Conservation (phyloP, 1,140 invertebrate species). For the Steinernema feltiae region DNA sequence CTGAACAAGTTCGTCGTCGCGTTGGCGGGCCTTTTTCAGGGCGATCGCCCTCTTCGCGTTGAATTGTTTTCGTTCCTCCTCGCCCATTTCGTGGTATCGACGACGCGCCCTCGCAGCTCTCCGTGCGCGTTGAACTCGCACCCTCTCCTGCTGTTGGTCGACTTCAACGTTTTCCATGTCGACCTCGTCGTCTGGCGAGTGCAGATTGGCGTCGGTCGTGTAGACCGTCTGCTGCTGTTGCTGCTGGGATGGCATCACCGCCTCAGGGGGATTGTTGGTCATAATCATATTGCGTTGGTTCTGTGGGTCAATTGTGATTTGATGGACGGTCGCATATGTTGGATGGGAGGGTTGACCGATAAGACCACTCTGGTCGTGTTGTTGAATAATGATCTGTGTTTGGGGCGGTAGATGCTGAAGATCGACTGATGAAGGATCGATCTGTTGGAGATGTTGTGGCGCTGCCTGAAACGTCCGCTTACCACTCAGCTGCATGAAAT, state of each 20-base stretch:
- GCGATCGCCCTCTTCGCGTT: neutral
- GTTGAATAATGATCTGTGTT: neutral
- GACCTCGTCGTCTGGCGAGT: neutral
- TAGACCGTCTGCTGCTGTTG: neutral
- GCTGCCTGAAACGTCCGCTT: conserved; percentile 7
- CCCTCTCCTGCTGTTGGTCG: conserved; percentile 19
- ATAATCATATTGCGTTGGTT: neutral
- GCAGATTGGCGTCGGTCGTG: conserved; percentile 6
- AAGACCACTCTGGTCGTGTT: neutral
- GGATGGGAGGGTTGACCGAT: neutral
- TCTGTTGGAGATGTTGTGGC: neutral
- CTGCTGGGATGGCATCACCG: neutral
- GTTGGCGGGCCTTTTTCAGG: neutral
- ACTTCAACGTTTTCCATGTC: neutral
- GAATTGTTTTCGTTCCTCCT: conserved; percentile 10
- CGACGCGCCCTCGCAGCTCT: neutral
- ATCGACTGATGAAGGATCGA: neutral
- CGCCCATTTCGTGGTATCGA: conserved; percentile 28
- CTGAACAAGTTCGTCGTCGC: conserved; percentile 1
- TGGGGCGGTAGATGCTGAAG: neutral
- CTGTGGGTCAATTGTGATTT: neutral
- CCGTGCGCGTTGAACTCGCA: neutral
- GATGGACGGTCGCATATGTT: neutral
- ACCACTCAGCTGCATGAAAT: too few species aligned
- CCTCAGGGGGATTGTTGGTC: neutral